Evolutionary conservation across 2,113 vertebrate species (phyloP).

Genomic region (Choloepus hoffmanni): DNA sequence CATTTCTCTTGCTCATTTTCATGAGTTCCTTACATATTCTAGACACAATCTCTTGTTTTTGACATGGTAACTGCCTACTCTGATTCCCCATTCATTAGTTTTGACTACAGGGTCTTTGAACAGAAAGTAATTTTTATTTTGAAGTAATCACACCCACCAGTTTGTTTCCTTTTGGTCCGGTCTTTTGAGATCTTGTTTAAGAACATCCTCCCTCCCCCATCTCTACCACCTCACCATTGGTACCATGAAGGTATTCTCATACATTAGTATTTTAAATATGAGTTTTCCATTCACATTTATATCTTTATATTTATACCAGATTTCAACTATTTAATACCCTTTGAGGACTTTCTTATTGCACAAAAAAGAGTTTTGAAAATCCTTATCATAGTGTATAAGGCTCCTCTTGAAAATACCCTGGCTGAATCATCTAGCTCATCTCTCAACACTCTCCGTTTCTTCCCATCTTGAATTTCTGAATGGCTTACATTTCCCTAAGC

Average conservation of each 20-base stretch:
- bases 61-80: background rate
- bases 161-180: background rate
- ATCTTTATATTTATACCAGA: background rate
- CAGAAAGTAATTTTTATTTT: background rate
- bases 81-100: background rate
- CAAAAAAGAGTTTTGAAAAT: background rate
- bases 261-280: background rate
- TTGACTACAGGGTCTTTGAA: background rate
- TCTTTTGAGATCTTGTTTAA: background rate
- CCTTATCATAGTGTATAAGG: background rate
- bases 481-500: background rate
- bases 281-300: background rate
- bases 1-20: conserved; percentile 20
- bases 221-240: background rate
- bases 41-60: background rate
- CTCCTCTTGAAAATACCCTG: background rate
- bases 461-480: background rate
- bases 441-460: background rate
- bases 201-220: background rate
- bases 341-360: background rate
- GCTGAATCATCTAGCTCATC: background rate
- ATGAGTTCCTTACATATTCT: background rate
- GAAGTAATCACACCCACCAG: background rate
- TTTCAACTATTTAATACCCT: background rate
- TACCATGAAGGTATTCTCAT: background rate